A percentile compares a stretch with the other conserved stretches of the same genome.
Conservation (phyloP, 2,113 vertebrate species). For the Zosterops japonicus region DNA sequence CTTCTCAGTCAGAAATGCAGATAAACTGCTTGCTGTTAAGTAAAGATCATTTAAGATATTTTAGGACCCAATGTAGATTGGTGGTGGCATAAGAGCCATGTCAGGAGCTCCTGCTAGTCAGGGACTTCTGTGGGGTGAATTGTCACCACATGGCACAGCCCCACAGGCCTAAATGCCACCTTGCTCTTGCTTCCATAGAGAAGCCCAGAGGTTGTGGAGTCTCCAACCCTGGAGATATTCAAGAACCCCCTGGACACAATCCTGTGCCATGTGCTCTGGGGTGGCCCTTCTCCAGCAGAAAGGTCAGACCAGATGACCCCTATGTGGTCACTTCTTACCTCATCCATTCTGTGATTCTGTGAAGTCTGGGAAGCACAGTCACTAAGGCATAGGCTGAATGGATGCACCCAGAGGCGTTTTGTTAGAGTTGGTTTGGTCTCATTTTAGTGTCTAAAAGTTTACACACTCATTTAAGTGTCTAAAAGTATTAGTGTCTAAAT, state of each 20-base stretch:
- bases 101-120: background rate
- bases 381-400: background rate
- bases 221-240: background rate
- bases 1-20: background rate
- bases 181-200: background rate
- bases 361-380: background rate
- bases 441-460: background rate
- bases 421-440: background rate
- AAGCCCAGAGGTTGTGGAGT: background rate
- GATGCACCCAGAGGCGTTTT: background rate
- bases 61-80: background rate
- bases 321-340: background rate
- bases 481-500: background rate
- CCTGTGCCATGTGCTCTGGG: background rate
- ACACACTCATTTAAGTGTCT: background rate
- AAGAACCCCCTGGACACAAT: rapidly evolving
- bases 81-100: background rate
- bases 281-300: background rate
- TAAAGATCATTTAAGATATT: background rate
- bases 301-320: background rate
- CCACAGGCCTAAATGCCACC: background rate
- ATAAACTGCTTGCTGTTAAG: background rate
- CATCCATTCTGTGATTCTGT: background rate
- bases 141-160: background rate
- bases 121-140: background rate